Evolutionary conservation across 2,797 vertebrate genomes (phyloP).

Genomic region (Lepidocolaptes lacrymiger): DNA sequence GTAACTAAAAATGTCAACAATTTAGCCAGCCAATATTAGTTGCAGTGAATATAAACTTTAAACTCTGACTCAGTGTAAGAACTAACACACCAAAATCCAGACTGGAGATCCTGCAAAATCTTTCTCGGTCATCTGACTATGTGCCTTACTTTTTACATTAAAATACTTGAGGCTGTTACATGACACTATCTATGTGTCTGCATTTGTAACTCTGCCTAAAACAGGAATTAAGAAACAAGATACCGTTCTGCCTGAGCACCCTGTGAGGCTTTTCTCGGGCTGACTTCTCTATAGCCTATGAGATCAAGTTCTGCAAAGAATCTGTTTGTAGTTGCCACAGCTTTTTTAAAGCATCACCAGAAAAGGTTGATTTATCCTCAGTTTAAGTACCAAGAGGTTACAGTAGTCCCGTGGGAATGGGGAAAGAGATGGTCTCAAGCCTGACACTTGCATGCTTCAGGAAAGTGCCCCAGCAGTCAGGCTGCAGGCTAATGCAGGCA

Average conservation of each 20-base stretch:
- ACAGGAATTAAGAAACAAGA: conserved; percentile 12
- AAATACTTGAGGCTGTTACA: neutral
- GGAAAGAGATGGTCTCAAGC: neutral
- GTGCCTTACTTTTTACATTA: neutral
- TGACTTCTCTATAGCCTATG: fast-evolving
- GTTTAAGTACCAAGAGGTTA: neutral
- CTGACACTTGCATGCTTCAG: neutral
- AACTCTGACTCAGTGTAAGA: neutral
- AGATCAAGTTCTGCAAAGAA: neutral
- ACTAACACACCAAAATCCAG: neutral
- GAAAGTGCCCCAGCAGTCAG: neutral
- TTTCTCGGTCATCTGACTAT: neutral
- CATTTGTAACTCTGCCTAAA: neutral
- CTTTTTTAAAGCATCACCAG: neutral
- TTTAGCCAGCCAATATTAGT: neutral
- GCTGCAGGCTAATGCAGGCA: neutral
- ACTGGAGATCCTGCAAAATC: neutral
- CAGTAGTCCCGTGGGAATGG: neutral
- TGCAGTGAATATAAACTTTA: neutral
- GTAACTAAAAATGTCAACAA: neutral
- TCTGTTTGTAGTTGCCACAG: neutral
- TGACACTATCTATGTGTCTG: neutral
- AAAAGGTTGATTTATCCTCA: neutral
- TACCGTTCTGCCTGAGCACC: fast-evolving
- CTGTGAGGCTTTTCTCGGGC: neutral